A percentile compares a stretch with the other conserved stretches of the same genome.
These are phyloP conservation scores for Melanostoma scalare DNA, from an alignment of 2,888 invertebrate genomes.

Conservation along the genomic window DNA sequence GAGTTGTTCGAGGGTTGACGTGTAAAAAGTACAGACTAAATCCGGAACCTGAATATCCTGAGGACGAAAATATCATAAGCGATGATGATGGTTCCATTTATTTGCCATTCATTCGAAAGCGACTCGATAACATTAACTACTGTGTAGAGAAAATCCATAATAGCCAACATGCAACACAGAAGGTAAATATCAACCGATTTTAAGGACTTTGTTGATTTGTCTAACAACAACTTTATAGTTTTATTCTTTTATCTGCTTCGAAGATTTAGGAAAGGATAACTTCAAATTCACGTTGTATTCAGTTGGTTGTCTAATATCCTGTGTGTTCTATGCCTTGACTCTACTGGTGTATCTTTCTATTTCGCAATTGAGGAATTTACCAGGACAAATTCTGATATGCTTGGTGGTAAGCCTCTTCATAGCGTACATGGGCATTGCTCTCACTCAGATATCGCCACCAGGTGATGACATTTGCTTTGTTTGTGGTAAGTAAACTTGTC, in stretches of 20 bases:
- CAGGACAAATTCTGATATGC: slow-evolving; percentile 89
- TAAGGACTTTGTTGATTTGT: slow-evolving; percentile 4
- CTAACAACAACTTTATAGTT: slow-evolving; percentile 76
- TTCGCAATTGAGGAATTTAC: slow-evolving; percentile 87
- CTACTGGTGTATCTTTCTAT: slow-evolving; percentile 86
- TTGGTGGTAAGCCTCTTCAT: slow-evolving; percentile 86
- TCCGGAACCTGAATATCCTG: slow-evolving; percentile 76
- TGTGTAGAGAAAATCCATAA: slow-evolving; percentile 78
- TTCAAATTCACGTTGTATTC: slow-evolving; percentile 80
- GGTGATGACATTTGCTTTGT: slow-evolving; percentile 82
- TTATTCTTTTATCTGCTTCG: slow-evolving; percentile 80
- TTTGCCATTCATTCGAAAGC: slow-evolving; percentile 75
- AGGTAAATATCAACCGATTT: slow-evolving; percentile 74
- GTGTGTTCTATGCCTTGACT: slow-evolving; percentile 86
- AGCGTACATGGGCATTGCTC: slow-evolving; percentile 86
- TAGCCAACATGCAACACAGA: slow-evolving; percentile 73
- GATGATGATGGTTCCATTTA: slow-evolving; percentile 78
- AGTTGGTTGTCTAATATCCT: slow-evolving; percentile 84
- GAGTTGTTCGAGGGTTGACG: slow-evolving; percentile 77
- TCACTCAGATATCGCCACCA: slow-evolving; percentile 83
- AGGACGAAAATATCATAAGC: slow-evolving; percentile 78
- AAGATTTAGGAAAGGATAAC: slow-evolving; percentile 78
- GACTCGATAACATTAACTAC: slow-evolving; percentile 78
- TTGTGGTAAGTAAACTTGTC: slow-evolving; percentile 81
- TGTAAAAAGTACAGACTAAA: slow-evolving; percentile 79